These are phyloP conservation scores for Sebastes minor DNA, from an alignment of 2,797 vertebrate genomes.

Conservation along the genomic window DNA sequence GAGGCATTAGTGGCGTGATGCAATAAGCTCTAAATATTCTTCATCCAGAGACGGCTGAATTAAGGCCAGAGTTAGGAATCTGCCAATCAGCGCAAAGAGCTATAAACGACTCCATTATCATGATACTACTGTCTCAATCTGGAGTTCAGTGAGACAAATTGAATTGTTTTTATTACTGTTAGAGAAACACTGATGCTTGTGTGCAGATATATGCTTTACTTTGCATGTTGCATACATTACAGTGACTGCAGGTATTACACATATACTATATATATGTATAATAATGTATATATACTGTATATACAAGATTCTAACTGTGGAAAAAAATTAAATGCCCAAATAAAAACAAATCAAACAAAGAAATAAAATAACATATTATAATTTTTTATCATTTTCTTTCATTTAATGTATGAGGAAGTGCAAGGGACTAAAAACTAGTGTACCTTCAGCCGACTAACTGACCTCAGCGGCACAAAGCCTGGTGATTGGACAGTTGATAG, in stretches of 20 bases:
- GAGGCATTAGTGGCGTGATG: constrained; percentile 36
- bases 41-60: constrained; percentile 32
- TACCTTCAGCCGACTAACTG: too few species aligned
- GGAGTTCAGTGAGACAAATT: background rate
- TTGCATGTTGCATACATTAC: background rate
- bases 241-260: background rate
- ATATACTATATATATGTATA: background rate
- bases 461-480: too few species aligned
- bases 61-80: constrained; percentile 10
- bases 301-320: background rate
- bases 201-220: background rate
- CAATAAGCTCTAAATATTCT: constrained; percentile 30
- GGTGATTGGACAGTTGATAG: too few species aligned
- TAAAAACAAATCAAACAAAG: too few species aligned
- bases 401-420: too few species aligned
- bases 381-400: too few species aligned
- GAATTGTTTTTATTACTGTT: background rate
- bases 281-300: background rate
- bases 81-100: constrained; percentile 7
- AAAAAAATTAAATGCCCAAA: too few species aligned
- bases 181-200: background rate
- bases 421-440: too few species aligned
- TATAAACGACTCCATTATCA: constrained; percentile 10
- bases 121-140: background rate
- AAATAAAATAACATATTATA: too few species aligned